Base-by-base conservation (phyloP, 35 echinoderm and acorn worm species). In the Stichopus chloronotus region DNA sequence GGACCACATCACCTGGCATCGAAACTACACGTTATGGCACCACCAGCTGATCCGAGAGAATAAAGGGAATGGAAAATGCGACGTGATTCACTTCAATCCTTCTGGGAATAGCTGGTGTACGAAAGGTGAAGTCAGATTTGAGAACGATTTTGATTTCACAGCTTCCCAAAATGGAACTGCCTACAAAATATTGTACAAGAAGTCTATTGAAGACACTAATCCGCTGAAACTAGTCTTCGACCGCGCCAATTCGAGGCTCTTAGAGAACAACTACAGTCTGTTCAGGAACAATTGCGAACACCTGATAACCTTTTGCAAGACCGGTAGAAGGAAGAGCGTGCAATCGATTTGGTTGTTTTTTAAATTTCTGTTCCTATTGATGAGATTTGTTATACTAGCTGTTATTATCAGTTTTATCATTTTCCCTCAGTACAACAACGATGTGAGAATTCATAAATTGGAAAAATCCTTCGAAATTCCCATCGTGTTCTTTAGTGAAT, bases 281-380 rank as follows among this genome's bases (percentile, higher is more conserved):
- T 53, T 72, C 11, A 59, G 13, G 24, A 89, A 89, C 25, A 89
- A 89, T 72, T 89, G 87, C 71, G 87, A 89, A 72, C 87, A 89
- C 11, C 59, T 89, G 9, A 61, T 89, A n/a, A 72, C 87, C 2
- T 89, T 89, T 61, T 89, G 59, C 57, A 89, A 89, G 52, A 89
- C 87, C 9, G 87, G 87, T 54, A 71, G 12, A 11, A 21, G 21
- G 71, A n/a, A 9, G 6, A 89, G 87, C 43, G 30, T 89, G 9
- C 87, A 89, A 16, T 20, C 19, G 4, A 17, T 71, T n/a, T 89
- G 87, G 87, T 43, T 89, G 57, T 16, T 13, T 6, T 52, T 53
- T 14, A 89, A 89, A 72, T 6, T 89, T 7, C 8, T 72, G 7
- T 89, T 69, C 71, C 52, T 72, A 71, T 52, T 89, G 1, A 59